These are phyloP conservation scores for Xestia xanthographa DNA, from an alignment of 2,888 invertebrate species.

Conservation along the genomic window DNA sequence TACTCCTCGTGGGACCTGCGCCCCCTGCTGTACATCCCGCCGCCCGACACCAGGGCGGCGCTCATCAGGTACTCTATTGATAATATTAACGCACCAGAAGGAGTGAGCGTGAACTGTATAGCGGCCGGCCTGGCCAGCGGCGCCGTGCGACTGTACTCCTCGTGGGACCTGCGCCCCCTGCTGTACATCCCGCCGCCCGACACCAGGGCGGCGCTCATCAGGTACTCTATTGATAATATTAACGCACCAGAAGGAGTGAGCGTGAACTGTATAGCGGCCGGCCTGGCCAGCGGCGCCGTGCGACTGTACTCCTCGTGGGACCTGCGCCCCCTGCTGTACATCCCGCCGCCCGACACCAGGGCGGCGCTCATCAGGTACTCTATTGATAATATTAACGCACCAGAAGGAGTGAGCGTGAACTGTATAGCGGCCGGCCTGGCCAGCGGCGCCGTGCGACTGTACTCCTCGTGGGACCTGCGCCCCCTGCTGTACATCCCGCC, in stretches of 20 bases:
- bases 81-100: constrained; percentile 92
- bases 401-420: constrained; percentile 84
- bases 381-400: too few relatives aligned
- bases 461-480: constrained; percentile 96
- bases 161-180: constrained; percentile 95
- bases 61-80: too few relatives aligned
- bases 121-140: constrained; percentile 95
- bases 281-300: constrained; percentile 93
- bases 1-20: too few relatives aligned
- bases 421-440: constrained; percentile 95
- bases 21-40: too few relatives aligned
- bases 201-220: constrained; percentile 38
- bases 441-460: constrained; percentile 94
- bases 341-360: constrained; percentile 77
- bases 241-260: too few relatives aligned
- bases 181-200: constrained; percentile 88
- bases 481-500: constrained; percentile 91
- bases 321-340: constrained; percentile 92
- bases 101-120: constrained; percentile 95
- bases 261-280: constrained; percentile 95
- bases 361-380: constrained; percentile 36
- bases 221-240: not conserved
- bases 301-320: constrained; percentile 97
- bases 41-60: too few relatives aligned
- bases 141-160: constrained; percentile 95